Evolutionary conservation across 2,797 vertebrate species (phyloP).

Genomic region (Pitangus sulphuratus): DNA sequence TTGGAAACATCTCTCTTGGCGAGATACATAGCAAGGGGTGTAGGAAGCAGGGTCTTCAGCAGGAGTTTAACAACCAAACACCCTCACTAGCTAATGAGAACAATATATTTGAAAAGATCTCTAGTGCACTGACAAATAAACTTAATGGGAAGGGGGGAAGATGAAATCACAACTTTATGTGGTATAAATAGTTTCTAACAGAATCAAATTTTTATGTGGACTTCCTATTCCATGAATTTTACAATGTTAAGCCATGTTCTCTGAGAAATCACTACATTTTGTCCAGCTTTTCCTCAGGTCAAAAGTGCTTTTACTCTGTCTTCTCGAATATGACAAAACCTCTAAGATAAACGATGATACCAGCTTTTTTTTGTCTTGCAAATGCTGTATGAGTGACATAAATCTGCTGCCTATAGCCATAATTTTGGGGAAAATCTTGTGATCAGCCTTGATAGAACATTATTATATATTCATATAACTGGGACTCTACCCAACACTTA

Average conservation of each 20-base stretch:
- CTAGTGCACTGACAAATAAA: not conserved
- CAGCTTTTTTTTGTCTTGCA: not conserved
- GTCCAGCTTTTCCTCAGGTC: not conserved
- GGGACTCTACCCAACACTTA: conserved; percentile 1
- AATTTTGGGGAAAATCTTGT: not conserved
- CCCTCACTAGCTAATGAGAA: not conserved
- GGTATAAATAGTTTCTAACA: not conserved
- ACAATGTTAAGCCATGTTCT: not conserved
- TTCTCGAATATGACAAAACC: not conserved
- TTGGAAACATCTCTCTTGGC: fast-evolving
- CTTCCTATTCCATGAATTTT: not conserved
- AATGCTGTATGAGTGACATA: not conserved
- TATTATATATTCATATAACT: not conserved
- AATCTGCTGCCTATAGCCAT: not conserved
- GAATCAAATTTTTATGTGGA: not conserved
- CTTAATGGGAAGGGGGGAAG: not conserved
- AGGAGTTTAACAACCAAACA: not conserved
- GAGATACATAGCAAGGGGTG: not conserved
- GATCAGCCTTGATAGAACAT: not conserved
- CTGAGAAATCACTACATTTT: not conserved
- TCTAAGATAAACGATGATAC: not conserved
- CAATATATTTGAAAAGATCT: not conserved
- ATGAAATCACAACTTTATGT: not conserved
- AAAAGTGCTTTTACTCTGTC: not conserved
- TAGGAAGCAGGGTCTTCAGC: not conserved